Percentiles rank a stretch among this genome's conserved stretches.
phyloP scores from a whole-genome alignment of 2,888 invertebrate genomes.

The Nyleta sp. region DNA sequence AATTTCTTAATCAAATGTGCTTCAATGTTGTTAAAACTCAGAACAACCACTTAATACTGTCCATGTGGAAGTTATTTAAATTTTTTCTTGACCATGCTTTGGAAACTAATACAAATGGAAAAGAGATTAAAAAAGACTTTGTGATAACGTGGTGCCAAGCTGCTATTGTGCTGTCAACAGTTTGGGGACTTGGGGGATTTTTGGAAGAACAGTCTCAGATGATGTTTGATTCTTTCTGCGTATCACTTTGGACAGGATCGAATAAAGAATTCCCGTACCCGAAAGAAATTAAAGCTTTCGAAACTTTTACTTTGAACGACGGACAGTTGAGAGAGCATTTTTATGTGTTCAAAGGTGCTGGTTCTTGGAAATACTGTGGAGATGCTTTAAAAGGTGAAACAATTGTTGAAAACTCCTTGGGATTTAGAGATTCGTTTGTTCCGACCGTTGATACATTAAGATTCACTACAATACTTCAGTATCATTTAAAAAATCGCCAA shows the following conservation, averaged over 20 bases:
- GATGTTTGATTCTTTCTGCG: constrained; percentile 80
- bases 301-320: constrained; percentile 84
- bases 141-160: constrained; percentile 84
- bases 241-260: constrained; percentile 78
- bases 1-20: constrained; percentile 83
- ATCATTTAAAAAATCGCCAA: constrained; percentile 83
- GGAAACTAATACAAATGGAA: constrained; percentile 75
- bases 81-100: constrained; percentile 78
- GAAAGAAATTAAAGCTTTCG: constrained; percentile 83
- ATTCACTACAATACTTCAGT: constrained; percentile 83
- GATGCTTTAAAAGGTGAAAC: constrained; percentile 84
- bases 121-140: constrained; percentile 77
- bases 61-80: constrained; percentile 77
- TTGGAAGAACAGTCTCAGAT: constrained; percentile 81
- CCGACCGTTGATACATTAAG: constrained; percentile 85
- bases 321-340: constrained; percentile 84
- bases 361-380: constrained; percentile 85
- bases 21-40: constrained; percentile 77
- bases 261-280: constrained; percentile 83
- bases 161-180: constrained; percentile 83
- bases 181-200: constrained; percentile 84
- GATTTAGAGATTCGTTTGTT: constrained; percentile 81
- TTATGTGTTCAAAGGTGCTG: constrained; percentile 85
- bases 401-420: constrained; percentile 69
- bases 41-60: constrained; percentile 78